These are phyloP conservation scores for Boulengeromyrus knoepffleri DNA, from an alignment of 2,113 vertebrate genomes.

Conservation along the genomic window DNA sequence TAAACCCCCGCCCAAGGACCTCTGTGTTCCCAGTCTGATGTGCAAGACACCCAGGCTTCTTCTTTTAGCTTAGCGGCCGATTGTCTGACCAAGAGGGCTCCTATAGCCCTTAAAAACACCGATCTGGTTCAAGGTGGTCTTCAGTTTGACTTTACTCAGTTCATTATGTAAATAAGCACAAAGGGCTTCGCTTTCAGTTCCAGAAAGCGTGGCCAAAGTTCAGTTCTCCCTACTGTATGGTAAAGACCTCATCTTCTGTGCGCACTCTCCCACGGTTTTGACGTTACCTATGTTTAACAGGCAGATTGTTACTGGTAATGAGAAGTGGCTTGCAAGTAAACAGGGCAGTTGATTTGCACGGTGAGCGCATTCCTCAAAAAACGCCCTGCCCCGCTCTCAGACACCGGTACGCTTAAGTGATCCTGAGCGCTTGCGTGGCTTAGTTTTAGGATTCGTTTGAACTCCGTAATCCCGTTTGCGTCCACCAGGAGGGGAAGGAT, in stretches of 20 bases:
- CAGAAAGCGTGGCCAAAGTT: slow-evolving; percentile 33
- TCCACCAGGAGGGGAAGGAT: slow-evolving; percentile 67
- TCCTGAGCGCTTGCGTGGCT: slow-evolving; percentile 67
- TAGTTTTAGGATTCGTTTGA: slow-evolving; percentile 67
- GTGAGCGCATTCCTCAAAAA: slow-evolving; percentile 40
- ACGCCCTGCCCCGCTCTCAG: slow-evolving; percentile 41
- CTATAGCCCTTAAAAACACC: slow-evolving; percentile 30
- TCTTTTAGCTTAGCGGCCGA: slow-evolving; percentile 14
- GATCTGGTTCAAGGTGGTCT: slow-evolving; percentile 34
- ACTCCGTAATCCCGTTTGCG: slow-evolving; percentile 63
- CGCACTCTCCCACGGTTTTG: slow-evolving; percentile 27
- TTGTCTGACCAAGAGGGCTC: slow-evolving; percentile 2
- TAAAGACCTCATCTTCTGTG: slow-evolving; percentile 32
- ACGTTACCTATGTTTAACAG: slow-evolving; percentile 41
- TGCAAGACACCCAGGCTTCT: slow-evolving; percentile 16
- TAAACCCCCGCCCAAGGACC: slow-evolving; percentile 18
- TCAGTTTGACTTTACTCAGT: slow-evolving; percentile 30
- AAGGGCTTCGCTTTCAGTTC: not conserved
- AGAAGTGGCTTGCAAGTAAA: slow-evolving; percentile 70
- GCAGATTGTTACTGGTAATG: slow-evolving; percentile 52
- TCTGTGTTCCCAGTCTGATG: slow-evolving; percentile 19
- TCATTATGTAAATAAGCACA: slow-evolving; percentile 5
- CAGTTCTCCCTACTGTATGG: slow-evolving; percentile 43
- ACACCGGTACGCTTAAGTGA: slow-evolving; percentile 53
- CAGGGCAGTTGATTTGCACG: slow-evolving; percentile 55